Conservation (phyloP, 1,140 invertebrate species). For the Lanistes nyassanus region DNA sequence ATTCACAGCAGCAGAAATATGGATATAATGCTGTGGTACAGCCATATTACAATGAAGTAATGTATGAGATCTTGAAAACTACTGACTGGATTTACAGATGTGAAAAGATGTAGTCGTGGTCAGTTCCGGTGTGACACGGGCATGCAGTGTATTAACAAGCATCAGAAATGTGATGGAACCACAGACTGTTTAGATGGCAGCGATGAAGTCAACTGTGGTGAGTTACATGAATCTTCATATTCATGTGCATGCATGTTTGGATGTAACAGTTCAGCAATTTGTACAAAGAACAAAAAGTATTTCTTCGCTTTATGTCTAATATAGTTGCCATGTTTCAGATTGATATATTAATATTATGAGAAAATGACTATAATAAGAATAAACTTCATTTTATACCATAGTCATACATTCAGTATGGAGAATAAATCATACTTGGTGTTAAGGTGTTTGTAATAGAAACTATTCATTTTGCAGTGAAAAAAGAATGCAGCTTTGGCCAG, state of each 20-base stretch:
- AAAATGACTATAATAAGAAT: neutral
- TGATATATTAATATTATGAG: neutral
- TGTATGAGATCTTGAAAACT: no score
- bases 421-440: neutral
- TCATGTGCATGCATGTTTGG: no score
- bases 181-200: slow-evolving; percentile 58
- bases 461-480: slow-evolving; percentile 29
- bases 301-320: neutral
- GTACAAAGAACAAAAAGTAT: no score
- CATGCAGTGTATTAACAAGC: slow-evolving; percentile 50
- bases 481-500: slow-evolving; percentile 38
- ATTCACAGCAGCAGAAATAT: no score
- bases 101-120: slow-evolving; percentile 33
- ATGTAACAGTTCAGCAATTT: no score
- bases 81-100: no score
- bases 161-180: slow-evolving; percentile 54
- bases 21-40: no score
- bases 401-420: neutral
- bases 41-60: no score
- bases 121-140: slow-evolving; percentile 60
- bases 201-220: slow-evolving; percentile 59
- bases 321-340: neutral
- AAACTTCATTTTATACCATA: neutral
- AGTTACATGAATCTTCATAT: slow-evolving; percentile 35
- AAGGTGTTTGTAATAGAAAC: neutral